Evolutionary conservation across 2,113 vertebrate species (phyloP).

Genomic region (Carassius carassius): DNA sequence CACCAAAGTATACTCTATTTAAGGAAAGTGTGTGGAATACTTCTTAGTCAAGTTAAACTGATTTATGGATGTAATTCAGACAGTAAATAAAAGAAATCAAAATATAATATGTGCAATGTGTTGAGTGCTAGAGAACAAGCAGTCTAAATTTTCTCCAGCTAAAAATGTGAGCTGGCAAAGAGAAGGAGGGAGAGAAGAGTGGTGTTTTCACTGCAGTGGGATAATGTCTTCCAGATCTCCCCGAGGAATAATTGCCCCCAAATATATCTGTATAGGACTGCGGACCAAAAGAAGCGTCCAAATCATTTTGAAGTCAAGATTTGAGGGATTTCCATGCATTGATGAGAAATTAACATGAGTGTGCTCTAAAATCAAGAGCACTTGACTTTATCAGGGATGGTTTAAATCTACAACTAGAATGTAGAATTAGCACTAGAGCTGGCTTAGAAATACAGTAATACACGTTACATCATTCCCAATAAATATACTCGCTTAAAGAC

Average conservation of each 20-base stretch:
- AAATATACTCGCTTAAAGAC: background rate
- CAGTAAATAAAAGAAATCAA: background rate
- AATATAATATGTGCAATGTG: background rate
- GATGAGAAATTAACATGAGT: conserved; percentile 28
- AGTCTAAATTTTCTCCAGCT: conserved; percentile 23
- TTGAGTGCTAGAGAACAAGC: background rate
- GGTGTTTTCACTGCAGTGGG: conserved; percentile 49
- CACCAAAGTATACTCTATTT: background rate
- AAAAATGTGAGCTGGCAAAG: conserved; percentile 27
- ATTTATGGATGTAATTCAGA: conserved; percentile 2
- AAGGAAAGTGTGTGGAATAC: background rate
- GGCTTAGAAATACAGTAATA: background rate
- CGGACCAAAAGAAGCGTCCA: conserved; percentile 51
- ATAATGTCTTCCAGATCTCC: conserved; percentile 78
- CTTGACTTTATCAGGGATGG: conserved; percentile 12
- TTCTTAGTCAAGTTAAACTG: background rate
- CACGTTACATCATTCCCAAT: background rate
- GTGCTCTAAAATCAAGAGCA: conserved; percentile 22
- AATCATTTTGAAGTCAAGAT: conserved; percentile 56
- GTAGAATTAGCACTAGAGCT: background rate
- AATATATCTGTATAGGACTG: conserved; percentile 58
- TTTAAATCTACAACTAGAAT: conserved; percentile 15
- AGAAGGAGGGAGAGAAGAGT: conserved; percentile 32
- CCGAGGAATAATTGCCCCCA: conserved; percentile 68
- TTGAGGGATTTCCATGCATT: conserved; percentile 44